phyloP scores from a whole-genome alignment of 92 coral and sea anemone species.

The Paramuricea clavata region DNA sequence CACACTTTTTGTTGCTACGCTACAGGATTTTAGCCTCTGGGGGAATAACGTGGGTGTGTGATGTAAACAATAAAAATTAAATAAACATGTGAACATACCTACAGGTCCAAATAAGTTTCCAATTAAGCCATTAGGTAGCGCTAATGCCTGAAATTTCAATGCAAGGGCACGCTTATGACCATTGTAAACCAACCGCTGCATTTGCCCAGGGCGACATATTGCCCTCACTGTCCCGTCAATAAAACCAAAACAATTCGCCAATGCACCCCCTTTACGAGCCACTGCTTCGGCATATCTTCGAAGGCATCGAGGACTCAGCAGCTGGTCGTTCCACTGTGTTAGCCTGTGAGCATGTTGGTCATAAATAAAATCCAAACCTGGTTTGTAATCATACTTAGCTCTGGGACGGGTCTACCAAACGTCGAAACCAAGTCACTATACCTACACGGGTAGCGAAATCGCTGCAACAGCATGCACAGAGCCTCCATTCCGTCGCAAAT shows the following conservation, averaged over 20 bases:
- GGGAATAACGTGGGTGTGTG: background rate
- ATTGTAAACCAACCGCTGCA: background rate
- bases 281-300: background rate
- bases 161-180: background rate
- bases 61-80: no score
- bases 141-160: background rate
- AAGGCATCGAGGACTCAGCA: background rate
- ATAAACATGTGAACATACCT: background rate
- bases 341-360: conserved; percentile 1
- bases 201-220: background rate
- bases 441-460: conserved; percentile 21
- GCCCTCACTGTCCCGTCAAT: background rate
- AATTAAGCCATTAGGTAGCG: background rate
- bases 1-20: background rate
- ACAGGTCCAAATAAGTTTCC: background rate
- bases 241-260: background rate
- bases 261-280: background rate
- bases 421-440: conserved; percentile 1
- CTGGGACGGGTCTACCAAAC: conserved; percentile 25
- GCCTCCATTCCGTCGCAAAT: conserved; percentile 24
- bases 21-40: background rate
- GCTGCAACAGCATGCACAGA: background rate
- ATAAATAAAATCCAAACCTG: background rate
- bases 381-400: conserved; percentile 1
- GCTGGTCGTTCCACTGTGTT: background rate